Conservation (phyloP, 2,113 vertebrate genomes). For the Xyrauchen texanus region DNA sequence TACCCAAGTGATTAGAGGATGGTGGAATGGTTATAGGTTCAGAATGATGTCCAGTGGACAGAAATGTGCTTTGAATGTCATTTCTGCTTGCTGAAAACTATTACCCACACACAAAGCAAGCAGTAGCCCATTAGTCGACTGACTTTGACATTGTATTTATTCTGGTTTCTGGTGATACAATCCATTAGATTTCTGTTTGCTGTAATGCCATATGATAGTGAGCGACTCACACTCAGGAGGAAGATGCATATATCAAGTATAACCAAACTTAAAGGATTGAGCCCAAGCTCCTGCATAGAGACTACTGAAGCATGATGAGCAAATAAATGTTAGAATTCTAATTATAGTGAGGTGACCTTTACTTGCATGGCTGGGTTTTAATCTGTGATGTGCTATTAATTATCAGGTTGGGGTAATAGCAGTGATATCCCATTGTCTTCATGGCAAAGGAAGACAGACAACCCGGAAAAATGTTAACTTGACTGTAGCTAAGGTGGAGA, state of each 20-base stretch:
- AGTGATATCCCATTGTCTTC: slow-evolving; percentile 54
- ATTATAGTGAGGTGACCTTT: slow-evolving; percentile 30
- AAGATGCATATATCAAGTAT: slow-evolving; percentile 9
- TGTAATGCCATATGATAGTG: slow-evolving; percentile 14
- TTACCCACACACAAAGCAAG: slow-evolving; percentile 49
- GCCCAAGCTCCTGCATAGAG: neutral
- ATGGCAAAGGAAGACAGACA: slow-evolving; percentile 54
- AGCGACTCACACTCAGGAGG: neutral
- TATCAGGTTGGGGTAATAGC: slow-evolving; percentile 54
- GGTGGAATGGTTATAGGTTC: slow-evolving; percentile 54
- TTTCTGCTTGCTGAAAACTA: slow-evolving; percentile 43
- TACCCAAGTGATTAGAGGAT: slow-evolving; percentile 60
- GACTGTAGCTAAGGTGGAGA: slow-evolving; percentile 46
- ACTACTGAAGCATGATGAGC: slow-evolving; percentile 4
- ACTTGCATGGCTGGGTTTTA: slow-evolving; percentile 9
- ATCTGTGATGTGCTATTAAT: slow-evolving; percentile 65
- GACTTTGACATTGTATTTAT: slow-evolving; percentile 29
- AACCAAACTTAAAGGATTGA: neutral
- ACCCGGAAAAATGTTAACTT: slow-evolving; percentile 66
- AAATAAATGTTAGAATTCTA: slow-evolving; percentile 25
- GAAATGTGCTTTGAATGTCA: slow-evolving; percentile 53
- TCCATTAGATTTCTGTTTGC: slow-evolving; percentile 15
- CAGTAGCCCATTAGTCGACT: slow-evolving; percentile 35
- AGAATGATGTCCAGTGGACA: slow-evolving; percentile 38
- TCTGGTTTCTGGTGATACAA: slow-evolving; percentile 19